Conservation (phyloP, 35 echinoderm and acorn worm species). For the Acanthaster planci region DNA sequence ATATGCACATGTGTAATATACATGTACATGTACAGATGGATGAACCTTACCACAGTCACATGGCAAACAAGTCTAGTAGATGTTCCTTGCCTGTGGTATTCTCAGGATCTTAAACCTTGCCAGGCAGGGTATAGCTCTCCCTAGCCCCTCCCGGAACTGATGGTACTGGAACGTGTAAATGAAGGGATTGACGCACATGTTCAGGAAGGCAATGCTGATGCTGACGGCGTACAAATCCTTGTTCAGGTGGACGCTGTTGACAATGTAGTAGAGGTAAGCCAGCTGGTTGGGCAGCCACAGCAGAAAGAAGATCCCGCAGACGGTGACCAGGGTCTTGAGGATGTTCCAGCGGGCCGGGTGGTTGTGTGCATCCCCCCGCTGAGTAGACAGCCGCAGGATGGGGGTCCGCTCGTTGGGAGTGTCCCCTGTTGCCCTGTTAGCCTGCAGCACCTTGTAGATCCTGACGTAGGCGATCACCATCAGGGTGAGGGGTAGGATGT, state of each 20-base stretch:
- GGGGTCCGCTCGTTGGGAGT: background rate
- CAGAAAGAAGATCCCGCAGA: conserved; percentile 47
- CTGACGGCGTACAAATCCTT: conserved; percentile 36
- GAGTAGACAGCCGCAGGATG: background rate
- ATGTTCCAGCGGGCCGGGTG: conserved; percentile 37
- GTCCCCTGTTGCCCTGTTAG: background rate
- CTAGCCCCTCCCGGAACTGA: conserved; percentile 57
- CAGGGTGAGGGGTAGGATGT: conserved; percentile 32
- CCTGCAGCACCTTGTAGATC: conserved; percentile 29
- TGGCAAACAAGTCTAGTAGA: no score
- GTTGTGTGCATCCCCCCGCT: background rate
- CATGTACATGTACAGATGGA: no score
- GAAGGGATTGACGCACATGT: conserved; percentile 83
- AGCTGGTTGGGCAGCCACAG: conserved; percentile 76
- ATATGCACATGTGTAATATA: no score
- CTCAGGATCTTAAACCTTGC: background rate
- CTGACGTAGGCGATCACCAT: conserved; percentile 45
- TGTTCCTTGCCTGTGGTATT: no score
- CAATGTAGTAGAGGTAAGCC: conserved; percentile 60
- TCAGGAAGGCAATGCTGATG: conserved; percentile 53
- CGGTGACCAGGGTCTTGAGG: conserved; percentile 63
- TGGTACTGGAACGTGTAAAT: conserved; percentile 80
- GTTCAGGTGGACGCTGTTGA: conserved; percentile 54
- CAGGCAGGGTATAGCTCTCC: conserved; percentile 20
- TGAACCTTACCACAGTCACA: no score